Base-by-base conservation (phyloP, 2,113 vertebrate species). In the Cynocephalus volans region DNA sequence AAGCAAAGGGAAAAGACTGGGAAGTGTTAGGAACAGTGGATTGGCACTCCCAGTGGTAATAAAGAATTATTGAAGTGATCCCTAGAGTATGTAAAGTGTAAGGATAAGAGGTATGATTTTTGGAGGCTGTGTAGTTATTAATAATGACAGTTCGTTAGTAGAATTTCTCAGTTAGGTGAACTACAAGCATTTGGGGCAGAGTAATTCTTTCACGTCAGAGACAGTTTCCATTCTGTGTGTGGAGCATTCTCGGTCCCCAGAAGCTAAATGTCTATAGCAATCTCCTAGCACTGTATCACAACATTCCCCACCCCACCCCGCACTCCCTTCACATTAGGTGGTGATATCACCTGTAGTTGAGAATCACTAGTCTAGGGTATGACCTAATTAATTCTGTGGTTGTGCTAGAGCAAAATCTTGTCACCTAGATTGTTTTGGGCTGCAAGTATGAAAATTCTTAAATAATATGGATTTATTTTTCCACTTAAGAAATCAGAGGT, bases 361-460 rank as follows among this genome's bases (percentile, higher is more conserved):
- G 41, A 85, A 56, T 50, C 48, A 26, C 23, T 28, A 28, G n/a
- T 87, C 28, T 45, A 28, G 62, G 11, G 24, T 75, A 2, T 76
- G 48, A 65, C 50, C 72, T n/a, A 26, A 0, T 28, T 12, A 28
- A 86, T 77, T 33, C 58, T 3, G 4, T 28, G 60, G 19, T 48
- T 69, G 17, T 52, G 28, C 33, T 31, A 24, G 73, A 62, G 41
- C 77, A 18, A 54, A 31, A 17, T 56, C 62, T 80, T 80, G 52
- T 26, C 80, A 52, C 33, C 45, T 92, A 31, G 64, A 54, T 76
- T 76, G 79, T 89, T 94, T 81, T 54, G n/a, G 60, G 54, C n/a
- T 31, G 6, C 23, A 84, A 58, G 8, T 95, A 10, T 23, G 36
- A 64, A 58, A 88, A 64, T 73, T 54, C 41, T 73, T 88, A 82